Base-by-base conservation (phyloP, 2,888 invertebrate species). In the Charanyca ferruginea region DNA sequence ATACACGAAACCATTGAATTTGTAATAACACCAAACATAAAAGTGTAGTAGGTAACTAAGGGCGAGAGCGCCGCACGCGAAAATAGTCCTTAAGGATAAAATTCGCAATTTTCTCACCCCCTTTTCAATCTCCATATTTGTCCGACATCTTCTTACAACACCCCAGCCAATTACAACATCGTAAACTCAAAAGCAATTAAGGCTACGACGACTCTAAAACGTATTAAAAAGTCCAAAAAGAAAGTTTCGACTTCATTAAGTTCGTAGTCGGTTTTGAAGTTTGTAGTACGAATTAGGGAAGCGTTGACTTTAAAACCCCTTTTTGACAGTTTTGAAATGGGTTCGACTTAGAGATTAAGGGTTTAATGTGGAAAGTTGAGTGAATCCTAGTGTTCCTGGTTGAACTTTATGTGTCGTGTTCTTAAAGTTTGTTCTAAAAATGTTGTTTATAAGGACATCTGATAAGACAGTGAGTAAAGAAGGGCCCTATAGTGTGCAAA, bases 221-320 rank as follows among this genome's bases (percentile, higher is more conserved):
- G 1, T 13, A 45, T 52, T 47, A 45, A 57, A 51, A 45, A 61
- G 52, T 60, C 48, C 23, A 7, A 45, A 78, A 64, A 49, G 25
- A 70, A 77, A 74, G 48, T 75, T 76, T 25, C 11, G 20, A 51
- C 16, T 54, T 58, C n/a, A 71, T 71, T 47, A 61, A 54, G 61
- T 51, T 45, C 52, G n/a, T 28, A 73, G 20, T 55, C 16, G 28
- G 38, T 57, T 22, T 38, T 35, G 9, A 54, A 58, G 47, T 65
- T 20, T 5, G 38, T 11, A 28, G 32, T 22, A 66, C 48, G 58
- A 75, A 75, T 73, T 79, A 64, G 22, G 25, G 41, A 32, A 52
- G 22, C 32, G 20, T 28, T 52, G 35, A 25, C 22, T 72, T 45
- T 32, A 7, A 32, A 73, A 58, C 13, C 53, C 1, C 3, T n/a